phyloP scores from a whole-genome alignment of 2,888 invertebrate genomes.

The Smittia aterrima region DNA sequence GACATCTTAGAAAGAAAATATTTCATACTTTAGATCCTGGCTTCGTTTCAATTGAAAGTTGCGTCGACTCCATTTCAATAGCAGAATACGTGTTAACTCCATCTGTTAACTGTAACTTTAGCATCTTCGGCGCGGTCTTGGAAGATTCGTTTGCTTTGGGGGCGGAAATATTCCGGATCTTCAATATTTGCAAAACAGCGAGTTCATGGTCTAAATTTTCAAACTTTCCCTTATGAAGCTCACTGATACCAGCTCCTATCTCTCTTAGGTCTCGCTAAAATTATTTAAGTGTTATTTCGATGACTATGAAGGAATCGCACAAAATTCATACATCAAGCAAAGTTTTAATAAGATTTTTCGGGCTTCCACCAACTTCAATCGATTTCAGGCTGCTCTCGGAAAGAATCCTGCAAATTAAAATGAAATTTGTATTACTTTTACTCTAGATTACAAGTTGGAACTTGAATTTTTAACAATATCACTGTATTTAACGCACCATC shows the following conservation, averaged over 20 bases:
- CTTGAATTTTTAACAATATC: not conserved
- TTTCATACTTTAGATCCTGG: conserved; percentile 79
- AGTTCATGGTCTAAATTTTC: conserved; percentile 54
- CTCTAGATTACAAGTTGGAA: not conserved
- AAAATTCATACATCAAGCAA: conserved; percentile 35
- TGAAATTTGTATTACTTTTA: not conserved
- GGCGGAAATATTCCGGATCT: conserved; percentile 82
- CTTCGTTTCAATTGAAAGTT: conserved; percentile 76
- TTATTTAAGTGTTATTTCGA: conserved; percentile 47
- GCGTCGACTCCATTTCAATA: conserved; percentile 70
- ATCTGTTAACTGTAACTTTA: conserved; percentile 82
- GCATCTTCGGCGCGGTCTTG: conserved; percentile 74
- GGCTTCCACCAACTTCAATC: not conserved
- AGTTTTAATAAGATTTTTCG: not conserved
- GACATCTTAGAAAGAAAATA: conserved; percentile 8
- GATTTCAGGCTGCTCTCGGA: conserved; percentile 21
- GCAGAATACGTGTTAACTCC: conserved; percentile 76
- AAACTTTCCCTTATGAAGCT: conserved; percentile 49
- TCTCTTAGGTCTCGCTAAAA: conserved; percentile 66
- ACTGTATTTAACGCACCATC: conserved; percentile 60
- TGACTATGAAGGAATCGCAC: conserved; percentile 47
- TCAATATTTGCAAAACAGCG: conserved; percentile 84
- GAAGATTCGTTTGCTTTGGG: conserved; percentile 90
- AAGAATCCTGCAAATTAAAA: conserved; percentile 27
- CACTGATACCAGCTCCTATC: conserved; percentile 64